Conservation (phyloP, 1,140 invertebrate species). For the Helicoverpa armigera region DNA sequence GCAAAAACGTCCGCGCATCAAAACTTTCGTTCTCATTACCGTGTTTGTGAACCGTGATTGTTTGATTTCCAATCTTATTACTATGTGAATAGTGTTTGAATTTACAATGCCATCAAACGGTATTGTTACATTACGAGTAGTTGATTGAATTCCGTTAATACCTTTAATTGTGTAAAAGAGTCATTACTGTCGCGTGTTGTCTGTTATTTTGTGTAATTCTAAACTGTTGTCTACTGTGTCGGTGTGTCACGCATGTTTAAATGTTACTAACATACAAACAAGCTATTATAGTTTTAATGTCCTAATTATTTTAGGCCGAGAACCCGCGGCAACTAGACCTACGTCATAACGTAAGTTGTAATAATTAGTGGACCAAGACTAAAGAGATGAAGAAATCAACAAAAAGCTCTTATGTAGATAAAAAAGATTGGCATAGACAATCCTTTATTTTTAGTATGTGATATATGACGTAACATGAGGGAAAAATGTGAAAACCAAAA, state of each 20-base stretch:
- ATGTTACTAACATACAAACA: not conserved
- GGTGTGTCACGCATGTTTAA: constrained; percentile 3
- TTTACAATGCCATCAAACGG: not conserved
- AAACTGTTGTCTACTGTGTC: constrained; percentile 8
- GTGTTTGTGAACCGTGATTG: not conserved
- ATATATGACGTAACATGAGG: too few species aligned
- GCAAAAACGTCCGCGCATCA: constrained; percentile 65
- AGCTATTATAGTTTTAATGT: not conserved
- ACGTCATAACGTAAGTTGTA: too few species aligned
- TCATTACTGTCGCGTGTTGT: constrained; percentile 38
- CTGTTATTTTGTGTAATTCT: constrained; percentile 21
- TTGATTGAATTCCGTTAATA: constrained; percentile 43
- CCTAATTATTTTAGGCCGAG: too few species aligned
- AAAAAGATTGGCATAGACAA: too few species aligned
- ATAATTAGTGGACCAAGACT: too few species aligned
- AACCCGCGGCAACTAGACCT: too few species aligned
- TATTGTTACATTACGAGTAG: constrained; percentile 11
- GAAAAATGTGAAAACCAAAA: too few species aligned
- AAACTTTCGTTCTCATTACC: constrained; percentile 72
- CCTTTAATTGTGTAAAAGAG: constrained; percentile 41
- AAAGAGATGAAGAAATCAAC: too few species aligned
- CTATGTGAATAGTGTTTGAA: constrained; percentile 15
- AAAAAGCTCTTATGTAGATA: too few species aligned
- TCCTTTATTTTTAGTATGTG: too few species aligned
- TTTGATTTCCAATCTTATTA: not conserved